Base-by-base conservation (phyloP, 2,797 vertebrate genomes). In the Sylvia borin region DNA sequence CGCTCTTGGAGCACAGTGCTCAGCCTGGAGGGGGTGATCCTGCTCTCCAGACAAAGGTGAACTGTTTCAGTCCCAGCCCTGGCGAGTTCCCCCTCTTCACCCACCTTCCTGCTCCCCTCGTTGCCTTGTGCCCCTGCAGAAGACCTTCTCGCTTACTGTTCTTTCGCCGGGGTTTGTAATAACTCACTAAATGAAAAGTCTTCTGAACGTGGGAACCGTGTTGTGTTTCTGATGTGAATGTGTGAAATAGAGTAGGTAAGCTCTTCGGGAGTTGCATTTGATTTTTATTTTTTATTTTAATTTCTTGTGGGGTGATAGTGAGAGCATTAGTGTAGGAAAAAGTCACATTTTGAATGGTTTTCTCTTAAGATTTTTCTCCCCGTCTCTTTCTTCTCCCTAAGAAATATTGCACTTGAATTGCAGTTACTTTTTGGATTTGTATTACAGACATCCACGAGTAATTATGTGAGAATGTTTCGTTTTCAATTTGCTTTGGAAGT, bases 31-130 rank as follows among this genome's bases (percentile, higher is more conserved):
- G 62, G 90, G 93, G 83, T 85, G 83, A 95, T 89, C 92, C 77
- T 74, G 79, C 66, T 91, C 79, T 93, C 82, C 74, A 97, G 79
- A 97, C 97, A 97, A 97, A 98, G 97, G 90, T 97, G 95, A 96
- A 96, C 96, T 98, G 96, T 98, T 97, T 61, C 73, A 54, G 36
- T 74, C 82, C 68, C 95, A 97, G 72, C 75, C 72, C 11, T 62
- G 62, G 80, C 11, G 55, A 6, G 70, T 70, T 31, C 14, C 43
- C 18, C 6, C 9, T 13, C 34, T 50, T 80, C 60, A 16, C 13
- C 65, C 55, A 36, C 60, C 51, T 58, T 79, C 38, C 47, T 13
- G 16, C 42, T 58, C 55, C 43, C 19, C 26, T 55, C 61, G 61
- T 76, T 67, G 82, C 83, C 83, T 42, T 36, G 64, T 68, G 75